Evolutionary conservation across 2,888 invertebrate genomes (phyloP).

Genomic region (Dorcus parallelipipedus): DNA sequence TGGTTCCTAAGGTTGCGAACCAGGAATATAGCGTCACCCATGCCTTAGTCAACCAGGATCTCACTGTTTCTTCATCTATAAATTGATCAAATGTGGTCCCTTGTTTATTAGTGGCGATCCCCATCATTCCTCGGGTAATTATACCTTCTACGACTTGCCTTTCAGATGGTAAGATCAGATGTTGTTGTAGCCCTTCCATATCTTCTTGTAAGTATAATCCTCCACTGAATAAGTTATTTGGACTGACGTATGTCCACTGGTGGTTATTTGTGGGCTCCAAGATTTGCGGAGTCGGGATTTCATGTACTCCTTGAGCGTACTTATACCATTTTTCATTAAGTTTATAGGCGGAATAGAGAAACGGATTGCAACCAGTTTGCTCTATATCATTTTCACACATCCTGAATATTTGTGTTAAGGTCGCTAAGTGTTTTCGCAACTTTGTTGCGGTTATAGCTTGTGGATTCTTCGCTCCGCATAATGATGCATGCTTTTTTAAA

Average conservation of each 20-base stretch:
- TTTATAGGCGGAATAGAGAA: conserved; percentile 13
- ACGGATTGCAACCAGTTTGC: conserved; percentile 18
- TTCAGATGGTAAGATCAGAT: conserved; percentile 5
- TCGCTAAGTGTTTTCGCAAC: conserved; percentile 32
- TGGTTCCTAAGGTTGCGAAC: neutral
- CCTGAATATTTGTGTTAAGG: conserved; percentile 30
- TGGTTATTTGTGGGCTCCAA: neutral
- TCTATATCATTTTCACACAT: conserved; percentile 29
- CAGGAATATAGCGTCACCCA: neutral
- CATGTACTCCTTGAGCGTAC: neutral
- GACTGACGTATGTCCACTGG: neutral
- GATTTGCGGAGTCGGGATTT: conserved; percentile 5
- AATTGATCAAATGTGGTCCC: neutral
- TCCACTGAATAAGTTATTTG: neutral
- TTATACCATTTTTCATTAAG: conserved; percentile 16
- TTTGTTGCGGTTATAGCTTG: conserved; percentile 27
- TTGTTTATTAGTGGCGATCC: neutral
- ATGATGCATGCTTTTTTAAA: conserved; percentile 23
- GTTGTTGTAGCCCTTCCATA: conserved; percentile 1
- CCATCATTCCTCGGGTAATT: too few species aligned
- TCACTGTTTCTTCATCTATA: neutral
- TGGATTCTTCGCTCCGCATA: conserved; percentile 28
- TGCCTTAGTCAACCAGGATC: neutral
- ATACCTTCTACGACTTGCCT: neutral
- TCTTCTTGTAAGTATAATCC: conserved; percentile 1